Conservation (phyloP, 2,888 invertebrate genomes). For the Corbicula japonica region DNA sequence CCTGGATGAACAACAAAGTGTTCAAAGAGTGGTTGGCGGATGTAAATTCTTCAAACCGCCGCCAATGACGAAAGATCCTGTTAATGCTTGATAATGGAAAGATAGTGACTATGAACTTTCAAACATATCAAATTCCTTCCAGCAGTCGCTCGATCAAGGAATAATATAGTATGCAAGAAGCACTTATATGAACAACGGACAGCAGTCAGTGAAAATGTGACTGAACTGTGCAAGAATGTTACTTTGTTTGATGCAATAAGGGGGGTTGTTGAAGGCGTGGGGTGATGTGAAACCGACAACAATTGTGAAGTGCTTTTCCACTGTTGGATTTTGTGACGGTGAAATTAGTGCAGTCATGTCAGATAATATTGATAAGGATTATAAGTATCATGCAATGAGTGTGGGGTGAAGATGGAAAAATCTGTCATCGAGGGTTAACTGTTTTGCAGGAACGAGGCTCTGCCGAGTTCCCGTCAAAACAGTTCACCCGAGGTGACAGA, state of each 20-base stretch:
- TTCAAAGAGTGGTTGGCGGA: constrained; percentile 48
- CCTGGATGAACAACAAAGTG: constrained; percentile 60
- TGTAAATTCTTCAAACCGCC: constrained; percentile 25
- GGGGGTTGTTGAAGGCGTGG: not conserved
- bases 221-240: not conserved
- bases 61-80: constrained; percentile 25
- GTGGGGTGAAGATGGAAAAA: no score
- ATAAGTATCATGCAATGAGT: no score
- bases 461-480: no score
- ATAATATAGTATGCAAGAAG: not conserved
- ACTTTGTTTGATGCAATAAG: not conserved
- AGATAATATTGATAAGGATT: constrained; percentile 1
- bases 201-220: not conserved
- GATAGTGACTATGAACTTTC: not conserved
- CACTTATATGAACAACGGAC: not conserved
- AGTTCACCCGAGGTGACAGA: no score
- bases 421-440: no score
- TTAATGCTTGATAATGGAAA: constrained; percentile 37
- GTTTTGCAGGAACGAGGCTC: no score
- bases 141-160: constrained; percentile 1
- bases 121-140: not conserved
- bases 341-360: not conserved
- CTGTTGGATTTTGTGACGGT: not conserved
- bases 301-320: not conserved
- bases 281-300: not conserved